Evolutionary conservation across 2,797 vertebrate species (phyloP), one percentile per base, ranked within the genome.

Genomic region (Rhinoraja longicauda): DNA sequence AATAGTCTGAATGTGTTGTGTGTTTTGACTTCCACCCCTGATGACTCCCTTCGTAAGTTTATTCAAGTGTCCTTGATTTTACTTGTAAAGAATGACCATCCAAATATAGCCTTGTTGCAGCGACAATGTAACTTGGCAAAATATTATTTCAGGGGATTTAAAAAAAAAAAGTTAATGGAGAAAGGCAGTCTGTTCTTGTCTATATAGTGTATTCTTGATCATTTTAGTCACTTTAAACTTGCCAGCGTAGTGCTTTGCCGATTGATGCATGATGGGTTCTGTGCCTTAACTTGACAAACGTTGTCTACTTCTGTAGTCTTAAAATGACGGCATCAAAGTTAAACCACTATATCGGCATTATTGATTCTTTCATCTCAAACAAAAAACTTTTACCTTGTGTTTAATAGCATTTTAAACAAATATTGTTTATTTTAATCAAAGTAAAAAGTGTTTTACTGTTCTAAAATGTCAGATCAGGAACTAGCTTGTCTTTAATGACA

Each of bases 121-220:
- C 29, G 57, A 75, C 45, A 75, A 15, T 29, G 70, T 53, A 75
- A 92, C 24, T 57, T 4, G 19, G 70, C 70, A n/a, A 72, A 72
- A 72, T 72, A 5, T 64, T 64, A 19, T 10, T 84, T 9, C 82
- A 45, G 32, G 19, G 32, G n/a, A 32, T 53, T 15, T 29, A 72
- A 2, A 64, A 57, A 57, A 9, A 29, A 7, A 29, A 64, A 32
- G 86, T 75, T 92, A 57, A 92, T 6, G 73, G 70, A 92, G 70
- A 4, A 73, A 29, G 45, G 13, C 2, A 1, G 39, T n/a, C 39
- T 1, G 7, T 92, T 92, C 5, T 93, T 94, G 90, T 94, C 93
- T 94, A 93, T 94, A 93, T 93, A 93, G 93, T 93, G 93, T 93
- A 94, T 93, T 94, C 88, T 93, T 21, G 2, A 36, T 36, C 53